These are phyloP conservation scores for Epinephelus awoara DNA, from an alignment of 2,797 vertebrate genomes.

Conservation along the genomic window DNA sequence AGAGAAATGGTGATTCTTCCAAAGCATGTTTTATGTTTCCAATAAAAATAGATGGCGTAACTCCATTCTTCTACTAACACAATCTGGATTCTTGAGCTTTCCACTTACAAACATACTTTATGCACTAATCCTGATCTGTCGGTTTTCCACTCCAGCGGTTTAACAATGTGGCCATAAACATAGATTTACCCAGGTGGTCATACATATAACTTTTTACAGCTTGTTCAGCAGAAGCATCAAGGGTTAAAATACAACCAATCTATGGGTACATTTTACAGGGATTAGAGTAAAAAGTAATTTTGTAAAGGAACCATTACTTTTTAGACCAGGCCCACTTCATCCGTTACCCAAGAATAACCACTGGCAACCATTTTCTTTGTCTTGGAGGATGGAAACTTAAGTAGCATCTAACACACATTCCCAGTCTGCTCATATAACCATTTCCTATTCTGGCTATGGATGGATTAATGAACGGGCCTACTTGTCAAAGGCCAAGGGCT, in stretches of 20 bases:
- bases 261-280: neutral
- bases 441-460: neutral
- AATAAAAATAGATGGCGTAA: neutral
- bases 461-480: no score
- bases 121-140: neutral
- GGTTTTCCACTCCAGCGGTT: neutral
- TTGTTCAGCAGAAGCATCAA: neutral
- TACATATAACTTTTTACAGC: neutral
- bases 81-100: neutral
- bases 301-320: neutral
- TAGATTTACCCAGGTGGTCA: neutral
- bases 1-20: neutral
- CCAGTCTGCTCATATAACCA: neutral
- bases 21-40: neutral
- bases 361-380: no score
- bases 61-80: neutral
- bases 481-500: no score
- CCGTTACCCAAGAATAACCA: neutral
- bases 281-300: neutral
- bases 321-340: neutral
- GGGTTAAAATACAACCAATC: neutral
- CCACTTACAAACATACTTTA: neutral
- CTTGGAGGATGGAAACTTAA: no score
- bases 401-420: no score
- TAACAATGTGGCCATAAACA: neutral